Percentiles rank a stretch among this genome's conserved stretches.
Evolutionary conservation across 2,113 vertebrate genomes (phyloP).

Genomic region (Oncorhynchus tshawytscha): DNA sequence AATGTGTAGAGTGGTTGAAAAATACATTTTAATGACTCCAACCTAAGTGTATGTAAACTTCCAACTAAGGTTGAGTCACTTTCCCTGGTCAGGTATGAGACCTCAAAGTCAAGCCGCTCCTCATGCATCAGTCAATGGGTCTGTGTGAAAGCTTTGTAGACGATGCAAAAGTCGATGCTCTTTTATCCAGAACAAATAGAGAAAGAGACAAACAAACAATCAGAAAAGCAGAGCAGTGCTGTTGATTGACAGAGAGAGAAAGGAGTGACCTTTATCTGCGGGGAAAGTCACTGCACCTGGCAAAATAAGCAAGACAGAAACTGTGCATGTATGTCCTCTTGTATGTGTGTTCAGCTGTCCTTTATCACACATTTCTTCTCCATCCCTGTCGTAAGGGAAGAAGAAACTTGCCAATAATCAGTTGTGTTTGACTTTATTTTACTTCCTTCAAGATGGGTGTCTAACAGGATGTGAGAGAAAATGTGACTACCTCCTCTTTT

Average conservation of each 20-base stretch:
- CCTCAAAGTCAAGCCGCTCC: not conserved
- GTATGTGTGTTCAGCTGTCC: slow-evolving; percentile 25
- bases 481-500: slow-evolving; percentile 44
- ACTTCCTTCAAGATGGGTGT: slow-evolving; percentile 26
- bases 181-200: slow-evolving; percentile 12
- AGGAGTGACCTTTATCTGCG: slow-evolving; percentile 28
- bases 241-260: slow-evolving; percentile 48
- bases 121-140: slow-evolving; percentile 17
- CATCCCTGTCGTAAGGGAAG: slow-evolving; percentile 26
- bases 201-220: slow-evolving; percentile 26
- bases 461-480: slow-evolving; percentile 46
- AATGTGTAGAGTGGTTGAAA: no score
- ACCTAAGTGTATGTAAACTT: no score
- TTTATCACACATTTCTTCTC: slow-evolving; percentile 48
- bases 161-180: not conserved
- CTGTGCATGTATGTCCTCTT: slow-evolving; percentile 9
- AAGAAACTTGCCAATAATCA: slow-evolving; percentile 33
- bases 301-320: slow-evolving; percentile 68
- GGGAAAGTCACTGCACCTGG: slow-evolving; percentile 66
- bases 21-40: no score
- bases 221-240: slow-evolving; percentile 36
- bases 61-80: not conserved
- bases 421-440: slow-evolving; percentile 17
- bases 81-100: slow-evolving; percentile 4
- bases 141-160: slow-evolving; percentile 14